These are phyloP conservation scores for Carollia perspicillata DNA, from an alignment of 2,113 vertebrate genomes.

Conservation along the genomic window DNA sequence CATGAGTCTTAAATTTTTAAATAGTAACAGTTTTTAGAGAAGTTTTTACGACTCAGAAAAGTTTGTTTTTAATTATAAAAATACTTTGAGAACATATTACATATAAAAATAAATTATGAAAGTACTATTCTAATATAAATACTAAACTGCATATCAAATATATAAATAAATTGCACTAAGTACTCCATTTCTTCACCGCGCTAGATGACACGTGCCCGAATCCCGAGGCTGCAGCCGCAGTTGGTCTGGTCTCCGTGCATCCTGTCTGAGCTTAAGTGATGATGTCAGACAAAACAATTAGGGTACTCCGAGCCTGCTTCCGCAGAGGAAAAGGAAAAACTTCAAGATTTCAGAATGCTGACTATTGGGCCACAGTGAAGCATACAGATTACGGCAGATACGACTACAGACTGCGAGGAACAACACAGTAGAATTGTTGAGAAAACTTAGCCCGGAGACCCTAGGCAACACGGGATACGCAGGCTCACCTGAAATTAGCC, in stretches of 20 bases:
- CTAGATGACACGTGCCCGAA: neutral
- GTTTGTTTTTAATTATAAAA: neutral
- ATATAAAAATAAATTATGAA: no score
- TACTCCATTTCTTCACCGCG: neutral
- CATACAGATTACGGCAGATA: neutral
- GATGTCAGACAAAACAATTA: neutral
- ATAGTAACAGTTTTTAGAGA: neutral
- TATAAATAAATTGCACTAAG: neutral
- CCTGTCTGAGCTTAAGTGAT: neutral
- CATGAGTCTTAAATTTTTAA: neutral
- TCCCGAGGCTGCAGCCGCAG: neutral
- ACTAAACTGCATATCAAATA: neutral
- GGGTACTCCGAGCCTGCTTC: neutral
- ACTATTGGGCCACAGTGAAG: neutral
- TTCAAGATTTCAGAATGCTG: neutral
- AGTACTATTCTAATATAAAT: neutral
- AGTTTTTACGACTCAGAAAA: neutral
- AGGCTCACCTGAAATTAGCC: neutral
- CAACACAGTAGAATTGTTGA: neutral
- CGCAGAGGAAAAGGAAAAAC: neutral
- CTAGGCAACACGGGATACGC: neutral
- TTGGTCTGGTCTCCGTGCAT: no score
- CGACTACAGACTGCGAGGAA: neutral
- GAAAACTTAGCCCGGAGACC: neutral
- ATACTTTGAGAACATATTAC: neutral